Percentiles rank a stretch among this genome's conserved stretches.
These are phyloP conservation scores for Amphiprion clarkii DNA, from an alignment of 2,797 vertebrate species.

Conservation along the genomic window DNA sequence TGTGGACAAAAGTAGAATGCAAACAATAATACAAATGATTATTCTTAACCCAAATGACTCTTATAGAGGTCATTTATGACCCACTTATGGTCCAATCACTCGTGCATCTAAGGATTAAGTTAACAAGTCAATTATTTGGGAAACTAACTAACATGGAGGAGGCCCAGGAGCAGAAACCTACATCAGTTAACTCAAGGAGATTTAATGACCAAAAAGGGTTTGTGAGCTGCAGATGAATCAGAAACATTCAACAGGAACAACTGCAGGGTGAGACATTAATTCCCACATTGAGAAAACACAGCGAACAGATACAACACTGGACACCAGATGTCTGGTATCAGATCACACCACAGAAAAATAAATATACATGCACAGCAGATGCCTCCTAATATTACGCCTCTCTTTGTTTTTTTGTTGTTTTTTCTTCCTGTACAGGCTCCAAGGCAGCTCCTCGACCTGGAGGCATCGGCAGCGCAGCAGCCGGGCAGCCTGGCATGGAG, in stretches of 20 bases:
- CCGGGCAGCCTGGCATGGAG: slow-evolving; percentile 89
- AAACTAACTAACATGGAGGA: too few species aligned
- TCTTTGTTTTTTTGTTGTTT: background rate
- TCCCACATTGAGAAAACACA: background rate
- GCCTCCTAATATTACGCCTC: background rate
- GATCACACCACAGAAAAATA: too few species aligned
- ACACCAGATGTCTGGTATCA: background rate
- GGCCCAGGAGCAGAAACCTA: too few species aligned
- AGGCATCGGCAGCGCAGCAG: slow-evolving; percentile 86
- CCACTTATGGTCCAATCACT: too few species aligned
- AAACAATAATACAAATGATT: too few species aligned
- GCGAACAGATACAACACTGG: slow-evolving; percentile 2
- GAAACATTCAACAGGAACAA: background rate
- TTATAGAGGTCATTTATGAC: too few species aligned
- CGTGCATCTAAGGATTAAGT: too few species aligned
- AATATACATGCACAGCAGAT: slow-evolving; percentile 1
- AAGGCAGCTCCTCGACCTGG: slow-evolving; percentile 88
- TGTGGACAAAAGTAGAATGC: too few species aligned
- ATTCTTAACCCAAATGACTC: too few species aligned
- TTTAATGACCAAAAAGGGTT: background rate
- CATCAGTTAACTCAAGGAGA: background rate
- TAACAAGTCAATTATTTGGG: too few species aligned
- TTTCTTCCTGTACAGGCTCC: slow-evolving; percentile 79
- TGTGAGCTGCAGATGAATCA: slow-evolving; percentile 7
- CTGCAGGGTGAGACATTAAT: background rate